Evolutionary conservation across 2,113 vertebrate species (phyloP), one percentile per base, ranked within the genome.

Genomic region (Cyprinus carpio): DNA sequence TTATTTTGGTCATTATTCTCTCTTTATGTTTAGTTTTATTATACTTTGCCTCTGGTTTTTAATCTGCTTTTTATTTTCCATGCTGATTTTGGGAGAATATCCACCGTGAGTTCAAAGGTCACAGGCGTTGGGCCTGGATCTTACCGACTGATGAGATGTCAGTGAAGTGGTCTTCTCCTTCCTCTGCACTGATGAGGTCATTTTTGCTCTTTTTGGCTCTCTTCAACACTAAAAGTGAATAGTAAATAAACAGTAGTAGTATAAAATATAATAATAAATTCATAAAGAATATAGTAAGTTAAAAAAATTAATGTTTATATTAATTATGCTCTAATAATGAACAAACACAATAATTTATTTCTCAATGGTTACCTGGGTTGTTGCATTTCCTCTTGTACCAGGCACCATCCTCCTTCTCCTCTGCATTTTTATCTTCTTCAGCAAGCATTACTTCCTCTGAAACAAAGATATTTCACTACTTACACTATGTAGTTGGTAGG

Each of bases 381-480:
- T 82, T 93, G 86, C 91, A 90, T 88, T 92, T 95, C 86, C 90
- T 91, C 80, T 94, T 94, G 87, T 95, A 94, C 94, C 79, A 97
- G 83, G 93, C 96, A 92, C 96, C 96, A 86, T 99, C 98, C 93
- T 98, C 98, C 82, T 98, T 98, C 89, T 97, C 97, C 85, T 97
- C 97, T 0, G 98, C 97, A 0, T 98, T 96, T 92, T 96, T 97
- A 92, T 99, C 97, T 87, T 99, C 98, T 85, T 99, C 98, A 0
- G 98, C 98, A 92, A 99, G 92, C 97, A 99, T 99, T 71, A 99
- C 98, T 90, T 99, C 98, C 95, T 99, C 98, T 99, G 95, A 11
- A 91, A 89, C 76, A 31, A 85, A 51, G 79, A 91, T 91, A 81
- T 74, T 18, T 18, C n/a, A 58, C 65, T 72, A 34, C 31, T 83